Base-by-base conservation (phyloP, 2,888 invertebrate genomes). In the Odontocolon sp. region DNA sequence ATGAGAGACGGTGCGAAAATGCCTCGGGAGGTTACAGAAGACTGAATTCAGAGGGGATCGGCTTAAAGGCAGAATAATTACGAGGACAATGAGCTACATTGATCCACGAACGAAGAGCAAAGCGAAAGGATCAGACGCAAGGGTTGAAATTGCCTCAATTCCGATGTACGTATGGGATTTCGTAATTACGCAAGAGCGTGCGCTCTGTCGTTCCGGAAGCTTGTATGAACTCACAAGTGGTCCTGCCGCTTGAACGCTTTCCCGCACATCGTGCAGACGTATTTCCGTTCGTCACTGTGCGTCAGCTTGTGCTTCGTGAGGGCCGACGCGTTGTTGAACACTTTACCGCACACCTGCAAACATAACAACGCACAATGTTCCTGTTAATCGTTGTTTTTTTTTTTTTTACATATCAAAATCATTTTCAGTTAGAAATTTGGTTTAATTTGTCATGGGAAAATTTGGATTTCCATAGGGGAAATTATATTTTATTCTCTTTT, bases 231-330 rank as follows among this genome's bases (percentile, higher is more conserved):
- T 97, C 93, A 98, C 97, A 99, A 94, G 92, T 99, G 98, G 92
- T 99, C 99, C 92, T 99, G 98, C 90, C 99, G 94, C 92, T 99
- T 99, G 93, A 99, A 99, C 83, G 98, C 98, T 92, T 99, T 99
- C 81, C 97, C 95, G 92, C 99, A 99, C 91, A 98, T 96, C 88
- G 94, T 94, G 92, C 99, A 99, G 82, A 97, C 96, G 92, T 98
- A 98, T 91, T 98, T 98, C 86, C 99, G 93, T 91, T 99, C 99
- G 92, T 99, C 98, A 92, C 98, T 98, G 93, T 99, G 99, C 83
- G 98, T 99, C 91, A 99, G 93, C 92, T 98, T 98, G 93, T 98
- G 97, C 91, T 98, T 98, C 85, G 97, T 98, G 89, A 99, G 93
- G 80, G 98, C 98, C 86, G 98, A 98, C 83, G 98, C 98, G 92